Conservation (phyloP, 2,888 invertebrate genomes). For the Drosophila sordidapex region DNA sequence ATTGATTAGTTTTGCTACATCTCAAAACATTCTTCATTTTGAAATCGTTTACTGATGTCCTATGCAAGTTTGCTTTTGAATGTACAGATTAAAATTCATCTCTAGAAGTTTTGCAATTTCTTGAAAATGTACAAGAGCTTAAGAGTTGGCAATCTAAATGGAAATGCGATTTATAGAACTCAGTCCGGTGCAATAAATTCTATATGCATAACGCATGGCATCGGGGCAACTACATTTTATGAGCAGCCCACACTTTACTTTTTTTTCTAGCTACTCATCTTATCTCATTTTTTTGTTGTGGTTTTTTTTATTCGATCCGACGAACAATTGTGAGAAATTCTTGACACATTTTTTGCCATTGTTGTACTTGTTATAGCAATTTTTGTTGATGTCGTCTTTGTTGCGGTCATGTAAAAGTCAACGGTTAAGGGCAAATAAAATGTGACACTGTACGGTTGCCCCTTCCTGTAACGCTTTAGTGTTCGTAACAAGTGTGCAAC, state of each 20-base stretch:
- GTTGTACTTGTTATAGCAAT: conserved; percentile 6
- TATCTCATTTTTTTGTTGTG: background rate
- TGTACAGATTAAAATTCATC: background rate
- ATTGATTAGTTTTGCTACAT: background rate
- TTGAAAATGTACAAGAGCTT: background rate
- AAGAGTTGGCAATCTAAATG: background rate
- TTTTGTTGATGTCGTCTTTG: conserved; percentile 15
- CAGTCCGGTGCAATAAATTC: background rate
- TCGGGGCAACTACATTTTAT: conserved; percentile 29
- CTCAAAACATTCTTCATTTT: background rate
- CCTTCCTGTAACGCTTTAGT: conserved; percentile 20
- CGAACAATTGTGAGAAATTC: conserved; percentile 57
- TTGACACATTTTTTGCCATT: conserved; percentile 55
- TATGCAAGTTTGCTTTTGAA: background rate
- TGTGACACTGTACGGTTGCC: conserved; percentile 35
- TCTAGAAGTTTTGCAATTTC: background rate
- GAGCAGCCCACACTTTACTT: conserved; percentile 37
- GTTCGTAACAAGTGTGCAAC: conserved; percentile 65
- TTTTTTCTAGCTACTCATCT: conserved; percentile 1
- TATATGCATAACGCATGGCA: conserved; percentile 42
- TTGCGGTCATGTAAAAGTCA: conserved; percentile 71
- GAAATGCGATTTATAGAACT: background rate
- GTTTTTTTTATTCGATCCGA: background rate
- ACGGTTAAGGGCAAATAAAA: conserved; percentile 68
- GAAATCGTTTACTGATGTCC: background rate